These are phyloP conservation scores for Enteromius treurensis DNA, from an alignment of 2,797 vertebrate species.

Conservation along the genomic window DNA sequence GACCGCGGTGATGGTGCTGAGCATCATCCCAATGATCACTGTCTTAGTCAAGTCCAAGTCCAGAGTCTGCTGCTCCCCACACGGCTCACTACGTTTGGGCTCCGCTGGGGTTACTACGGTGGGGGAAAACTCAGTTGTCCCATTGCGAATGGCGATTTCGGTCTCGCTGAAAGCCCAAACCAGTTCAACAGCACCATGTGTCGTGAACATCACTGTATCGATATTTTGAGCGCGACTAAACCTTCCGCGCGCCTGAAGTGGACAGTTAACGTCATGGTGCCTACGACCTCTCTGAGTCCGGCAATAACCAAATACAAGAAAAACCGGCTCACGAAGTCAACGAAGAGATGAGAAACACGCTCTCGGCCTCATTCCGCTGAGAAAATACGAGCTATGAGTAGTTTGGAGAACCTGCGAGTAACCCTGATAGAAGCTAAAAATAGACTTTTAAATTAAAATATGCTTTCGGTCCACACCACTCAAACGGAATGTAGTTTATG, in stretches of 20 bases:
- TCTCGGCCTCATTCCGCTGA: not conserved
- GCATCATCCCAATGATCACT: slow-evolving; percentile 54
- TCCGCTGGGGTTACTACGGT: slow-evolving; percentile 7
- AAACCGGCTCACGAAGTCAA: not conserved
- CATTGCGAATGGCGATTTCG: slow-evolving; percentile 28
- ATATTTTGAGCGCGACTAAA: slow-evolving; percentile 21
- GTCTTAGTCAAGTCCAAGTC: slow-evolving; percentile 46
- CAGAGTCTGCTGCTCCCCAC: slow-evolving; percentile 50
- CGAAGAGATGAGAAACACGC: not conserved
- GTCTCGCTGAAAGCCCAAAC: slow-evolving; percentile 29
- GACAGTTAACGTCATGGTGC: slow-evolving; percentile 9
- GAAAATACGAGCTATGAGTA: not conserved
- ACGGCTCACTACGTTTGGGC: slow-evolving; percentile 31
- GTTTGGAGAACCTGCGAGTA: not conserved
- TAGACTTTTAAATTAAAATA: not conserved
- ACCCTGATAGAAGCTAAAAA: not conserved
- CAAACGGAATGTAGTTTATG: not conserved
- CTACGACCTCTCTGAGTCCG: slow-evolving; percentile 7
- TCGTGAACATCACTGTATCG: slow-evolving; percentile 55
- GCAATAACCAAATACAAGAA: not conserved
- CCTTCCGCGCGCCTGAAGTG: slow-evolving; percentile 5
- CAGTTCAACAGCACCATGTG: slow-evolving; percentile 40
- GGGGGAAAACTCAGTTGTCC: slow-evolving; percentile 18
- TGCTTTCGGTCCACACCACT: not conserved
- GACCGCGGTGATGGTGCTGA: slow-evolving; percentile 64